These are phyloP conservation scores for Deroplatys truncata DNA, from an alignment of 2,888 invertebrate species.

Conservation along the genomic window DNA sequence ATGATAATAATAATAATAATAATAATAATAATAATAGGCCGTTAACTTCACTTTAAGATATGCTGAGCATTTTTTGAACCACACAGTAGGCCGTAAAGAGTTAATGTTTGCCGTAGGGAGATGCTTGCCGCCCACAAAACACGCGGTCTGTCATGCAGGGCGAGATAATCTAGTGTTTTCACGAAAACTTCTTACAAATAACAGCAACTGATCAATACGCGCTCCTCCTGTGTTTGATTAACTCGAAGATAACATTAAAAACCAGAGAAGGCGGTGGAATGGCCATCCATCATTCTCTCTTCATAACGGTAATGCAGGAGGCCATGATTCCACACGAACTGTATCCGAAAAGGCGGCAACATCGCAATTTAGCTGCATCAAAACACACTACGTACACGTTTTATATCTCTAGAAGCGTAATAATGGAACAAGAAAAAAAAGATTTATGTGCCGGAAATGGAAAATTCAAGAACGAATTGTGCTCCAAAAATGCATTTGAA, in stretches of 20 bases:
- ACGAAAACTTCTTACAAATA: neutral
- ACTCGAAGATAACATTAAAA: neutral
- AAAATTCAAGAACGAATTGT: no score
- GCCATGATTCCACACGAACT: neutral
- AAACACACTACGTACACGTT: neutral
- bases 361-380: neutral
- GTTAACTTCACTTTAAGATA: no score
- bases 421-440: no score
- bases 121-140: neutral
- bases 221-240: neutral
- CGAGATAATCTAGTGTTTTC: no score
- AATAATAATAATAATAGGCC: no score
- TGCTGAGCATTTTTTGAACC: neutral
- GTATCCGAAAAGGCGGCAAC: neutral
- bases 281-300: neutral
- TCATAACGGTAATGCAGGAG: neutral
- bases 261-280: neutral
- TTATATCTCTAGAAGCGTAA: no score
- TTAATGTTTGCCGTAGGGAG: neutral
- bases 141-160: neutral
- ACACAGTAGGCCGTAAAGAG: neutral
- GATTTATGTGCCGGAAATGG: no score
- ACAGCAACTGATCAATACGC: neutral
- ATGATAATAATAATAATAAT: no score
- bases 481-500: no score